Percentiles rank a stretch among this genome's conserved stretches.
Conservation (phyloP, 2,113 vertebrate genomes). For the Thamnaconus septentrionalis region DNA sequence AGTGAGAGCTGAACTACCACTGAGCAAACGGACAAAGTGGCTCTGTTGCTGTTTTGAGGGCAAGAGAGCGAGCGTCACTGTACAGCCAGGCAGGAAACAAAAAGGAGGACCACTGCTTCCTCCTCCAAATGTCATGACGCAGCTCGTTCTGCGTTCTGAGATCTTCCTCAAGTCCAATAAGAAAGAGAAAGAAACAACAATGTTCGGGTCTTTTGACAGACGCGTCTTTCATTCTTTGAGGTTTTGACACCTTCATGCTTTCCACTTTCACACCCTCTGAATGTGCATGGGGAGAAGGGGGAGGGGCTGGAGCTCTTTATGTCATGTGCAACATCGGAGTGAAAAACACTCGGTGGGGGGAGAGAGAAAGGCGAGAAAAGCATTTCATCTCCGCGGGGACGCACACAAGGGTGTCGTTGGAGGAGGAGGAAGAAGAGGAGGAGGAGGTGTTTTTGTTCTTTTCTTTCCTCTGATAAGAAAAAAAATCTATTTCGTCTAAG, state of each 20-base stretch:
- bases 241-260: slow-evolving; percentile 27
- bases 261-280: slow-evolving; percentile 33
- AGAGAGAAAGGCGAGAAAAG: neutral
- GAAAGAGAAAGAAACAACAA: too few relatives aligned
- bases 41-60: too few relatives aligned
- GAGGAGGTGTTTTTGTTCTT: neutral
- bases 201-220: neutral
- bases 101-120: too few relatives aligned
- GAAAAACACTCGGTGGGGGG: neutral
- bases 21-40: too few relatives aligned
- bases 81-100: too few relatives aligned
- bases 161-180: too few relatives aligned
- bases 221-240: neutral
- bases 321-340: too few relatives aligned
- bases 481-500: too few relatives aligned
- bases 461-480: slow-evolving; percentile 9
- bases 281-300: slow-evolving; percentile 6
- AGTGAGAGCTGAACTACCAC: too few relatives aligned
- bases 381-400: neutral
- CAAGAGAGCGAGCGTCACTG: too few relatives aligned
- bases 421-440: neutral
- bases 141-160: too few relatives aligned
- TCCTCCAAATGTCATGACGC: too few relatives aligned
- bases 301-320: slow-evolving; percentile 2
- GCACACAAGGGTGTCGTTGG: neutral